A percentile compares a stretch with the other conserved stretches of the same genome.
Evolutionary conservation across 2,113 vertebrate genomes (phyloP).

Genomic region (Pygoscelis antarcticus): DNA sequence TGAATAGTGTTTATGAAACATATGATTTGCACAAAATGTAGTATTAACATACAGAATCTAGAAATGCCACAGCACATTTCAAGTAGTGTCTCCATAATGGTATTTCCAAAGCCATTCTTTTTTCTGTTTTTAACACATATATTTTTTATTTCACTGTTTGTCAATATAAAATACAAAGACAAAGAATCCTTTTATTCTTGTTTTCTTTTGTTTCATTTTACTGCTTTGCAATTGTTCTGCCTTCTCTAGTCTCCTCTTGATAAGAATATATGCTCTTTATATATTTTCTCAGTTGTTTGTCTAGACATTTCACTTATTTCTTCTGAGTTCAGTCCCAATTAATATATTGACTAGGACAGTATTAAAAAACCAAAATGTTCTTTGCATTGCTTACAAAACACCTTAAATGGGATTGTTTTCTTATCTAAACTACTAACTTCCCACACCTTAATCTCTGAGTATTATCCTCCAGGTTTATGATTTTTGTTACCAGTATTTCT

Average conservation of each 20-base stretch:
- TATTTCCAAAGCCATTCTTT: neutral
- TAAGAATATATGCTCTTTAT: neutral
- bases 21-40: neutral
- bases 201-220: neutral
- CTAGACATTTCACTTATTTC: neutral
- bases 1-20: neutral
- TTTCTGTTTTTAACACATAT: neutral
- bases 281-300: neutral
- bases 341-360: neutral
- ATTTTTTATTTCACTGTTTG: neutral
- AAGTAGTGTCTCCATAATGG: neutral
- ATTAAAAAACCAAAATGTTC: neutral
- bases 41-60: neutral
- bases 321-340: neutral
- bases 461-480: neutral
- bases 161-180: neutral
- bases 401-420: neutral
- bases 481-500: neutral
- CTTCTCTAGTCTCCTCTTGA: neutral
- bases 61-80: neutral
- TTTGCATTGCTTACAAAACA: neutral
- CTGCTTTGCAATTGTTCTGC: neutral
- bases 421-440: neutral
- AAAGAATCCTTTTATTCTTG: fast-evolving
- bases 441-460: neutral